A percentile compares a stretch with the other conserved stretches of the same genome.
Conservation (phyloP, 2,888 invertebrate genomes). For the Brenthis ino region DNA sequence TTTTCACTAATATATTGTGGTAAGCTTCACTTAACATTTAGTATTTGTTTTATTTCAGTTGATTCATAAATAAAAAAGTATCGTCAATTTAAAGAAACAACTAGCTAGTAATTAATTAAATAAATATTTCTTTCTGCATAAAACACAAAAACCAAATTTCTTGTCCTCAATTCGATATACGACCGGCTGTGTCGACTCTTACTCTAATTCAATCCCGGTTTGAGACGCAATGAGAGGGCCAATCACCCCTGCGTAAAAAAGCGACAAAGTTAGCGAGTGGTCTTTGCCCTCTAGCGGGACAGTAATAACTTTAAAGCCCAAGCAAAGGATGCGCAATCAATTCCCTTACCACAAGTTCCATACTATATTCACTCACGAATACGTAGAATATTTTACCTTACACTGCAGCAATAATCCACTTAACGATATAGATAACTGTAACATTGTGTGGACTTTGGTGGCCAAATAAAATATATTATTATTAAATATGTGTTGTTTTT, state of each 20-base stretch:
- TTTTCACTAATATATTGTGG: too few species aligned
- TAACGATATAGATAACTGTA: too few species aligned
- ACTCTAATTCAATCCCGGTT: slow-evolving; percentile 29
- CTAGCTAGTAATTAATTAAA: too few species aligned
- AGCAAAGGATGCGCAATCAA: slow-evolving; percentile 34
- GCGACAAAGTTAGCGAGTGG: slow-evolving; percentile 40
- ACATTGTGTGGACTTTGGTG: too few species aligned
- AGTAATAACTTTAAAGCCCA: slow-evolving; percentile 40
- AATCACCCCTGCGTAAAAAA: slow-evolving; percentile 40
- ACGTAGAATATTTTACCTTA: not conserved
- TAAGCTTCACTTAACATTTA: too few species aligned
- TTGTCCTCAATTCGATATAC: slow-evolving; percentile 4
- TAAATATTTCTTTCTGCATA: too few species aligned
- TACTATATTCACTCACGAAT: not conserved
- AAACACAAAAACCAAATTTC: not conserved
- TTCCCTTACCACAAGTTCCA: slow-evolving; percentile 12
- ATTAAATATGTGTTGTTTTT: too few species aligned
- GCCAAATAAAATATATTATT: too few species aligned
- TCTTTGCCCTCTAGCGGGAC: slow-evolving; percentile 47
- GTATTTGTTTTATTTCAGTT: too few species aligned
- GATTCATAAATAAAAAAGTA: too few species aligned
- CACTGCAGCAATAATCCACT: too few species aligned
- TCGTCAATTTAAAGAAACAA: too few species aligned
- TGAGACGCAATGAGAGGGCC: slow-evolving; percentile 35
- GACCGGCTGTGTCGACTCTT: slow-evolving; percentile 24